A percentile compares a stretch with the other conserved stretches of the same genome.
Conservation (phyloP, 2,797 vertebrate genomes). For the Avahi laniger region DNA sequence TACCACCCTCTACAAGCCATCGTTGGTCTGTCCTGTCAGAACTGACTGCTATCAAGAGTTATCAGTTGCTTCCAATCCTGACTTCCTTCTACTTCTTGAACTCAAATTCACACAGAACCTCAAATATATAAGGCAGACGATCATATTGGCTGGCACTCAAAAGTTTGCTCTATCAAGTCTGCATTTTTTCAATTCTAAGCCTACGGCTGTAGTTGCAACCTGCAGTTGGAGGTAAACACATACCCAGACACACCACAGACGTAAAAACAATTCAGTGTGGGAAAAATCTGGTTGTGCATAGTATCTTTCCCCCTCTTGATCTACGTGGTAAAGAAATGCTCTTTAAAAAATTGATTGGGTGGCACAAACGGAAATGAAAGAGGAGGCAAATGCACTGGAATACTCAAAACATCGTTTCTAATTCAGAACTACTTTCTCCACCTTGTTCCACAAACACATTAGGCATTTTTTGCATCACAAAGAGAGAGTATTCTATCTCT, state of each 20-base stretch:
- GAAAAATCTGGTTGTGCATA: neutral
- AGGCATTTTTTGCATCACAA: neutral
- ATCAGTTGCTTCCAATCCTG: neutral
- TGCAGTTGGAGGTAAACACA: neutral
- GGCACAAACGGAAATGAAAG: neutral
- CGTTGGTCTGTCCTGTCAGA: neutral
- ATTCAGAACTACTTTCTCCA: conserved; percentile 15
- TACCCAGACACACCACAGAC: neutral
- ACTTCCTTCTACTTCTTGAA: conserved; percentile 40
- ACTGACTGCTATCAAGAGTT: neutral
- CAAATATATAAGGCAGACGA: neutral
- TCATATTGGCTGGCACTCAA: neutral
- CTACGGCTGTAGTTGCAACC: neutral
- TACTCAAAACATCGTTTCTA: neutral
- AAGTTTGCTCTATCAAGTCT: neutral
- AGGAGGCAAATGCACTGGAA: neutral
- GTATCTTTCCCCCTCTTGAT: neutral
- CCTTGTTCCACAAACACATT: neutral
- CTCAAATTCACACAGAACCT: neutral
- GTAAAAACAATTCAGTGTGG: neutral
- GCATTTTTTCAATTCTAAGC: neutral
- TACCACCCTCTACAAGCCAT: neutral
- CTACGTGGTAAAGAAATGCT: neutral
- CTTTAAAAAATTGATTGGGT: neutral
- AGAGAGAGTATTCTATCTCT: neutral